Evolutionary conservation across 2,888 invertebrate species (phyloP), one percentile per base, ranked within the genome.

Genomic region (Macaria liturata): DNA sequence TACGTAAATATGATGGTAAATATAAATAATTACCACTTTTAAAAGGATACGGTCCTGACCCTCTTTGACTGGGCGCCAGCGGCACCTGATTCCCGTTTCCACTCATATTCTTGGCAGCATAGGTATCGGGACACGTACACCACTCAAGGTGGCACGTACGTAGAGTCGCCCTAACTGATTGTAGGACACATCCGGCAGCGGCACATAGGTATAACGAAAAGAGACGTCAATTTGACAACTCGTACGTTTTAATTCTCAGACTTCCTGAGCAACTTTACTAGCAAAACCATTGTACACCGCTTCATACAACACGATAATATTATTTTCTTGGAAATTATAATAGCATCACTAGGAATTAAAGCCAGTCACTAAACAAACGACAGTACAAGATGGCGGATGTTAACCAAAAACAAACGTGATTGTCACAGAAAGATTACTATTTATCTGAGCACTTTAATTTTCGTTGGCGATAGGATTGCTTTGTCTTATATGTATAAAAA

Each of bases 41-140:
- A 68, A 93, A 94, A 93, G 93, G 93, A 93, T 93, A 94, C 93
- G 92, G 80, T 84, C 87, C 93, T 83, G 89, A 91, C 74, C 87
- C 93, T 84, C 91, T 93, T 81, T 88, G 93, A 91, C 84, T 91
- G 80, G 92, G 92, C 84, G 93, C 93, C 84, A 92, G 83, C 83
- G 93, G 93, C 92, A 93, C 92, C 92, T 93, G 93, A 87, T 94
- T 94, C 87, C 93, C 93, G 90, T 94, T 94, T 85, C 93, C 92
- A 89, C 93, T 94, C 94, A 94, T 94, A 86, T 80, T 89, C 85
- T 92, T 86, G 86, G 89, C 90, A 90, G 92, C 93, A 92, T 91
- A 92, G 92, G 92, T 93, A 83, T 93, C 86, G 80, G 84, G 87
- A 91, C 89, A 91, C 90, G 91, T 93, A 92, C 88, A 93, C 91